Evolutionary conservation across 2,888 invertebrate species (phyloP), one percentile per base, ranked within the genome.

Genomic region (Galerucella nymphaeae): DNA sequence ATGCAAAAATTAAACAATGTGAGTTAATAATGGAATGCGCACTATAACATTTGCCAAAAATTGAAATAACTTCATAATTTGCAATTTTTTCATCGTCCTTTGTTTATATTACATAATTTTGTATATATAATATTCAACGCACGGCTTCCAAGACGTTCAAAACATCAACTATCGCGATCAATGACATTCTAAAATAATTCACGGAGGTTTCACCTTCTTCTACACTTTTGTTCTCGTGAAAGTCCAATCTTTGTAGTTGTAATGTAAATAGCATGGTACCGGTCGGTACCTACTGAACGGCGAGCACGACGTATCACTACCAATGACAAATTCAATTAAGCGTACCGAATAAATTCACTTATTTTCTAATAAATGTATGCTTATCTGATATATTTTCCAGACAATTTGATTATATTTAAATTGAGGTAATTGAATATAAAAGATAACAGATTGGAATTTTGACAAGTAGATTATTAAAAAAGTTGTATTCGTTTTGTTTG

Each of bases 211-310:
- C 38, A 59, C 59, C 59, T 59, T 58, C 58, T 58, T 59, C 30
- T 58, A 59, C 59, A 59, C 58, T 38, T 59, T 38, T 59, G 38
- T 59, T 59, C 59, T 59, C 59, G 59, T 38, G 59, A 59, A 59
- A 59, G 59, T 59, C 59, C 59, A 59, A 38, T 59, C 59, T 59
- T 59, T 16, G 59, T n/a, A 59, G 23, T 30, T 13, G 23, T 14
- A 23, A n/a, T 30, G 14, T 10, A 14, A 41, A 66, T 14, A 30
- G 55, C 67, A 61, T 68, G 59, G 67, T 68, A 68, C 67, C 67
- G 38, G 48, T 61, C 67, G 61, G 67, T 68, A 68, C 67, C 67
- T 50, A 59, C 48, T 67, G 4, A 48, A 58, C n/a, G 30, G 48
- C 9, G 50, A 23, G n/a, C 50, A 50, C n/a, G 10, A 64, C 23